These are phyloP conservation scores for Leptopterna dolabrata DNA, from an alignment of 2,888 invertebrate species.

Conservation along the genomic window DNA sequence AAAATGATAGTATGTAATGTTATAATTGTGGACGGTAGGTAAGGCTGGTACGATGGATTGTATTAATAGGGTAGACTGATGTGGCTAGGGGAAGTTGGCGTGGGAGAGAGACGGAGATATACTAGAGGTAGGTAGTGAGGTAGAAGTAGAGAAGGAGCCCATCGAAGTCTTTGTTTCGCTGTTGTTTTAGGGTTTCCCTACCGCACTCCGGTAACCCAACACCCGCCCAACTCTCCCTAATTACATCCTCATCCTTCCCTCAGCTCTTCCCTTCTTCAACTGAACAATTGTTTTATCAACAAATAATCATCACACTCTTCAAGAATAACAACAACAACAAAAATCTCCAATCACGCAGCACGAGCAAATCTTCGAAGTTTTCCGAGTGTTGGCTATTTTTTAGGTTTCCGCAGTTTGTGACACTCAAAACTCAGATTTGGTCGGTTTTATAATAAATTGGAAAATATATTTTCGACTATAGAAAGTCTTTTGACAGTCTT, in stretches of 20 bases:
- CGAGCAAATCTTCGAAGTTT: too few relatives aligned
- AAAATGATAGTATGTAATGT: slow-evolving; percentile 31
- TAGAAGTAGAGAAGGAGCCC: not conserved
- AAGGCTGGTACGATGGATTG: not conserved
- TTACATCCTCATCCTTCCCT: slow-evolving; percentile 46
- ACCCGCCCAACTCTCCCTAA: slow-evolving; percentile 34
- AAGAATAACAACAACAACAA: not conserved
- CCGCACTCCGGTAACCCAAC: not conserved
- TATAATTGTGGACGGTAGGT: slow-evolving; percentile 42
- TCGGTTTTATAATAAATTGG: too few relatives aligned
- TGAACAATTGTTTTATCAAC: slow-evolving; percentile 31
- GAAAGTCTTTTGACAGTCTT: too few relatives aligned
- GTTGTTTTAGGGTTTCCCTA: slow-evolving; percentile 49
- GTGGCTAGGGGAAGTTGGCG: not conserved
- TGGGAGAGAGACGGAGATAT: not conserved
- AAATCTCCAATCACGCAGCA: too few relatives aligned
- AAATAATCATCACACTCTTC: slow-evolving; percentile 25
- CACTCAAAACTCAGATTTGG: too few relatives aligned
- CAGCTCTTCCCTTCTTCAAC: slow-evolving; percentile 3
- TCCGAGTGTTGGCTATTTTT: too few relatives aligned
- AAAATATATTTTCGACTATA: too few relatives aligned
- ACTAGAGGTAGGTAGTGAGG: not conserved
- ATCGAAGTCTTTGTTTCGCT: slow-evolving; percentile 31
- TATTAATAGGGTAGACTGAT: not conserved
- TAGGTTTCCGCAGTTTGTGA: too few relatives aligned